Evolutionary conservation across 1,140 invertebrate species (phyloP).

Genomic region (Anastatus disparis): DNA sequence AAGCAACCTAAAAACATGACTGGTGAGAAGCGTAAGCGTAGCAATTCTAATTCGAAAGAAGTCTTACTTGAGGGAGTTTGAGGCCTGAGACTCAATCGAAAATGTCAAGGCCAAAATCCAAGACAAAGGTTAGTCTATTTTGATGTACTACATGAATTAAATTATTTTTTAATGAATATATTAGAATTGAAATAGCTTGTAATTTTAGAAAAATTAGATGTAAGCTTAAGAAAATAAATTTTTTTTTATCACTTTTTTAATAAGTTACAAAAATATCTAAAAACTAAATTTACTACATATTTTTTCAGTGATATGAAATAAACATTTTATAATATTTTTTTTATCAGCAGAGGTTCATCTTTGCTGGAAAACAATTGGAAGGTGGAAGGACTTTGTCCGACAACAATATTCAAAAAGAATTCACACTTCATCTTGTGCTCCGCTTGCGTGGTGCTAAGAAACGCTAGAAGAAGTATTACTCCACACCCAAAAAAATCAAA

Average conservation of each 20-base stretch:
- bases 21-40: too few relatives aligned
- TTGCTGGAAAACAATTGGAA: slow-evolving; percentile 94
- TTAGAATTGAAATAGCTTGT: too few relatives aligned
- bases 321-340: slow-evolving; percentile 23
- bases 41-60: too few relatives aligned
- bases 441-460: slow-evolving; percentile 97
- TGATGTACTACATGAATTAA: too few relatives aligned
- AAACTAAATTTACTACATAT: slow-evolving; percentile 6
- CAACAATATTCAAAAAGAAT: slow-evolving; percentile 95
- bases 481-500: slow-evolving; percentile 99
- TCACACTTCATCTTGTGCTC: slow-evolving; percentile 91
- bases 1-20: too few relatives aligned
- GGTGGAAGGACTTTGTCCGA: slow-evolving; percentile 92
- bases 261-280: too few relatives aligned
- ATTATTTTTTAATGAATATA: background rate
- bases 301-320: background rate
- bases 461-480: slow-evolving; percentile 99
- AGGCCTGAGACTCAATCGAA: slow-evolving; percentile 91
- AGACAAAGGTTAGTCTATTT: slow-evolving; percentile 80
- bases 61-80: too few relatives aligned
- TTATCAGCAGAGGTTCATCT: slow-evolving; percentile 87
- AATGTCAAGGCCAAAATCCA: slow-evolving; percentile 96
- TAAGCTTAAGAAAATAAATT: too few relatives aligned
- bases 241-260: too few relatives aligned
- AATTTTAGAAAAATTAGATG: too few relatives aligned